phyloP scores from a whole-genome alignment of 2,888 invertebrate genomes.

The Oligia fasciuncula region DNA sequence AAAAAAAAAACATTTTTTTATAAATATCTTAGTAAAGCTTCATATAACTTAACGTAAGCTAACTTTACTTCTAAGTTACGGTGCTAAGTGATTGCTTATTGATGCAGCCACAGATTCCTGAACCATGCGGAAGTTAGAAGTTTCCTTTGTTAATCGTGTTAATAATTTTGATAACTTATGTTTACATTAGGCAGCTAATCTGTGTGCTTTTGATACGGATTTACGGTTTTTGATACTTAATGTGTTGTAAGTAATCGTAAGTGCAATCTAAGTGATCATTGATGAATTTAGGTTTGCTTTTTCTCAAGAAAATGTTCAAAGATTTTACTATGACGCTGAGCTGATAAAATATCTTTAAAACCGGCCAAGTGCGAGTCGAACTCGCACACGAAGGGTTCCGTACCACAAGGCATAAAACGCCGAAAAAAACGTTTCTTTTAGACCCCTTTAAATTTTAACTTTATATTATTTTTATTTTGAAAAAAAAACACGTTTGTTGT shows the following conservation, averaged over 20 bases:
- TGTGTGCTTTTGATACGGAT: constrained; percentile 59
- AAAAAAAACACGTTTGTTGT: too few species aligned
- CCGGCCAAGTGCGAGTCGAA: too few species aligned
- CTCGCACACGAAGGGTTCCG: too few species aligned
- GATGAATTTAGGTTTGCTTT: constrained; percentile 5
- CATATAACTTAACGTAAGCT: constrained; percentile 46
- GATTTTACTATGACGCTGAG: too few species aligned
- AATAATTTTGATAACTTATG: constrained; percentile 68
- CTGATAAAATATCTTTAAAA: neutral
- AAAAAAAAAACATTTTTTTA: too few species aligned
- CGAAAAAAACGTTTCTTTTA: too few species aligned
- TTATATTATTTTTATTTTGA: too few species aligned
- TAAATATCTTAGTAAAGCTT: neutral
- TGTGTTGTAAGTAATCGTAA: constrained; percentile 45
- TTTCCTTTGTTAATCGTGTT: constrained; percentile 83
- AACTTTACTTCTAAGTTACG: constrained; percentile 50
- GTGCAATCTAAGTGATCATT: constrained; percentile 13
- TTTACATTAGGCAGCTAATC: constrained; percentile 59
- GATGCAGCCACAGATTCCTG: constrained; percentile 74
- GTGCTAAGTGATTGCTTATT: constrained; percentile 83
- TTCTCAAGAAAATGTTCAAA: neutral
- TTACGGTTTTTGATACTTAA: constrained; percentile 31
- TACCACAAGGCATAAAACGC: too few species aligned
- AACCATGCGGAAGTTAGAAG: constrained; percentile 81
- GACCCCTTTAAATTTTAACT: neutral